Conservation (phyloP, 2,113 vertebrate species). For the Psittacus erithacus region DNA sequence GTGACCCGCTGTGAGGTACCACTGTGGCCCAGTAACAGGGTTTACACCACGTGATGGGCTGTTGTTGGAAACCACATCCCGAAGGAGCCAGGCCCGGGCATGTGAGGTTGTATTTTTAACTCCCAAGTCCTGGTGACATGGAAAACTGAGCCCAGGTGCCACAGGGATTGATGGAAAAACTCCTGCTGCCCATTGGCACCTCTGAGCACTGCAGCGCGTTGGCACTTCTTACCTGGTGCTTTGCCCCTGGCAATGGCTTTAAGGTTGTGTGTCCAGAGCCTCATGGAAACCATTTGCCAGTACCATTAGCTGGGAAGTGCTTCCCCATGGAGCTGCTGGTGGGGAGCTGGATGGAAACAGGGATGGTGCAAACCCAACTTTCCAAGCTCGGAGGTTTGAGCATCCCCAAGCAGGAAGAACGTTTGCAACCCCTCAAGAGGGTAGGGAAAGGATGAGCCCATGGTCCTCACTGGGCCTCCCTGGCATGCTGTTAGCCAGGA, state of each 20-base stretch:
- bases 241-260: accelerated
- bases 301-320: background rate
- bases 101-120: slow-evolving; percentile 65
- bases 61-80: slow-evolving; percentile 39
- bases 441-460: background rate
- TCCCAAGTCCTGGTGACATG: background rate
- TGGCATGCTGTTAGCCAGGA: background rate
- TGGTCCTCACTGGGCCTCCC: background rate
- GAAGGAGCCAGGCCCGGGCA: accelerated
- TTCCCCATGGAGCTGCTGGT: accelerated
- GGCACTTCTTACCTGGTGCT: background rate
- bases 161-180: background rate
- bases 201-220: accelerated
- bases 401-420: background rate
- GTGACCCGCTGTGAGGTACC: background rate
- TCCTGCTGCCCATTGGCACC: background rate
- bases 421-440: background rate
- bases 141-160: slow-evolving; percentile 22
- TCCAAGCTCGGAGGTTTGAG: background rate
- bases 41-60: background rate
- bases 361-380: background rate
- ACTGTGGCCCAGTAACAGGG: accelerated
- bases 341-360: background rate
- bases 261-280: background rate
- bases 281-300: background rate